Conservation (phyloP, 2,113 vertebrate species). For the cat (Felis catus) region F.catus_Fca126_mat1.0 CM031416.1:64908501-64909000, state of each 20-base stretch:
- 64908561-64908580: not conserved
- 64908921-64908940: not conserved
- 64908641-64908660: not conserved
- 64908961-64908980: not conserved
- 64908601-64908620: not conserved
- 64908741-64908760: not conserved
- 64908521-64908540: not conserved
- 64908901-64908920: not conserved
- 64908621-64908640: not conserved
- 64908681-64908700: not conserved
- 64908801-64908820: not conserved
- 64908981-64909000: not conserved
- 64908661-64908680: not conserved
- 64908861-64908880: not conserved
- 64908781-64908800: not conserved
- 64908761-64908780: not conserved
- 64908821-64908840: not conserved
- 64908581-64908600: not conserved
- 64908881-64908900: not conserved
- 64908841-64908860: not conserved
- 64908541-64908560: not conserved
- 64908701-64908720: not conserved
- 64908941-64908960: not conserved
- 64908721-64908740: not conserved
- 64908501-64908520: not conserved